Percentiles rank a stretch among this genome's conserved stretches.
phyloP scores from a whole-genome alignment of 2,113 vertebrate genomes.

The Gila orcuttii region DNA sequence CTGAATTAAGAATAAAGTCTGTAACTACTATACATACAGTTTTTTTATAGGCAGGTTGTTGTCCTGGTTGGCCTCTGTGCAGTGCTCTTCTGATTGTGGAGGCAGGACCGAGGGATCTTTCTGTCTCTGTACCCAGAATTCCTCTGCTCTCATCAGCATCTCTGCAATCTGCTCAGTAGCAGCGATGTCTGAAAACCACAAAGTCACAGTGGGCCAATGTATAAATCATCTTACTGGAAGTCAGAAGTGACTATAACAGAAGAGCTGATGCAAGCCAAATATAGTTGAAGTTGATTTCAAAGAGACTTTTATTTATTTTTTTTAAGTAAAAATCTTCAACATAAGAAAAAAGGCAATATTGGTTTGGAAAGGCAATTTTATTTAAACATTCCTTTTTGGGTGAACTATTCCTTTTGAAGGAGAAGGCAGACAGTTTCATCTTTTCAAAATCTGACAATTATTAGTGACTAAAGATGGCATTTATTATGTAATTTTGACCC shows the following conservation, averaged over 20 bases:
- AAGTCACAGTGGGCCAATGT: background rate
- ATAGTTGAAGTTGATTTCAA: background rate
- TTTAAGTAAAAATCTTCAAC: background rate
- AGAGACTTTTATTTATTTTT: background rate
- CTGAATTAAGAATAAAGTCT: background rate
- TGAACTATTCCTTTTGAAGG: background rate
- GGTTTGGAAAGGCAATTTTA: background rate
- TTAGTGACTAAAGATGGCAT: background rate
- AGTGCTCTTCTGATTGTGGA: slow-evolving; percentile 76
- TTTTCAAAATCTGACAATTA: background rate
- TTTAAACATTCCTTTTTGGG: background rate
- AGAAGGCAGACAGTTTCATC: background rate
- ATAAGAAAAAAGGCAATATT: background rate
- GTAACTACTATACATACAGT: slow-evolving; percentile 75
- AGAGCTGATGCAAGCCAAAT: background rate
- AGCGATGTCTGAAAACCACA: slow-evolving; percentile 78
- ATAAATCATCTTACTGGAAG: background rate
- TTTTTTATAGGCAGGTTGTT: slow-evolving; percentile 79
- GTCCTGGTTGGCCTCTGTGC: slow-evolving; percentile 80
- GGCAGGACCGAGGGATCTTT: slow-evolving; percentile 73
- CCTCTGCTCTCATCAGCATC: slow-evolving; percentile 85
- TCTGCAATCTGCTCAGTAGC: slow-evolving; percentile 84
- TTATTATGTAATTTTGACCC: slow-evolving; percentile 1
- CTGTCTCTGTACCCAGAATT: slow-evolving; percentile 80
- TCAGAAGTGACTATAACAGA: background rate